Evolutionary conservation across 2,888 invertebrate genomes (phyloP).

Genomic region (Drymonia ruficornis): DNA sequence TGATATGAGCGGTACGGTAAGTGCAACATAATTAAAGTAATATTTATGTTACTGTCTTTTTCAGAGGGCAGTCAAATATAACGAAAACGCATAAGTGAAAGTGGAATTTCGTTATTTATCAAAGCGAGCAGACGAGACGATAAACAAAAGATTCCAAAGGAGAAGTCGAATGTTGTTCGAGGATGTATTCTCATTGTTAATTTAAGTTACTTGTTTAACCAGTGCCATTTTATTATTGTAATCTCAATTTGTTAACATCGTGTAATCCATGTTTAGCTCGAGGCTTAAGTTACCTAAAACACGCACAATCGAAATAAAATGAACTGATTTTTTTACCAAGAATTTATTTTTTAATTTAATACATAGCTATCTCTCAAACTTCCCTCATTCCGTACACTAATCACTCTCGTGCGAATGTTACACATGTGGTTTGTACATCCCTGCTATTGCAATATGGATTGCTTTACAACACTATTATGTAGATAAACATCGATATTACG

Average conservation of each 20-base stretch:
- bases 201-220: conserved; percentile 56
- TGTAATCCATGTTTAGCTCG: conserved; percentile 41
- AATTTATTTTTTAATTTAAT: conserved; percentile 65
- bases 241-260: conserved; percentile 54
- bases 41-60: conserved; percentile 35
- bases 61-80: conserved; percentile 78
- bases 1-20: too few species aligned
- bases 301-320: conserved; percentile 57
- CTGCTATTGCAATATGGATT: conserved; percentile 33
- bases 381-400: conserved; percentile 56
- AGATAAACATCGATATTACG: conserved; percentile 38
- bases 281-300: conserved; percentile 32
- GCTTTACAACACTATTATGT: conserved; percentile 26
- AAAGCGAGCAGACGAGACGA: conserved; percentile 24
- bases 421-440: conserved; percentile 52
- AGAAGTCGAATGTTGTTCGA: conserved; percentile 39
- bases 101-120: conserved; percentile 36
- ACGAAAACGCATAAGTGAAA: conserved; percentile 25
- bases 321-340: conserved; percentile 65
- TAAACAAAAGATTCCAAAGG: conserved; percentile 45
- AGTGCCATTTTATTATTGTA: conserved; percentile 69
- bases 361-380: conserved; percentile 59
- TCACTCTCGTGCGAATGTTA: conserved; percentile 55
- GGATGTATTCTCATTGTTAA: conserved; percentile 47
- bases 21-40: too few species aligned